Evolutionary conservation across 2,797 vertebrate genomes (phyloP).

Genomic region (Botia almorhae): DNA sequence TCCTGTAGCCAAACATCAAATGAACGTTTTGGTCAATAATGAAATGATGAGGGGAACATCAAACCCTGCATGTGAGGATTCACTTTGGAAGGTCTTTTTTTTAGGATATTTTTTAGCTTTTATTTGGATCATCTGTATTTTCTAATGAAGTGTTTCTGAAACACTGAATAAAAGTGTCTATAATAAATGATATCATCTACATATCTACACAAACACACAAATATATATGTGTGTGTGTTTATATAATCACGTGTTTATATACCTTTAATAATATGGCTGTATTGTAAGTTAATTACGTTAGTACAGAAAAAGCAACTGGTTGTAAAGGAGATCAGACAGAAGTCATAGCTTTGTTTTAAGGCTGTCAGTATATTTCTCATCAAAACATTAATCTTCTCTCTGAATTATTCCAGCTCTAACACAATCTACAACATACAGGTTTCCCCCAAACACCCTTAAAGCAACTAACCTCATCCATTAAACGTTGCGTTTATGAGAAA

Average conservation of each 20-base stretch:
- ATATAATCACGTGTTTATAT: slow-evolving; percentile 79
- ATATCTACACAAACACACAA: slow-evolving; percentile 88
- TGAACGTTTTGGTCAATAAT: slow-evolving; percentile 78
- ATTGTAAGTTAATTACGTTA: slow-evolving; percentile 83
- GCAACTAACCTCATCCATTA: slow-evolving; percentile 66
- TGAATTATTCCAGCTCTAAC: background rate
- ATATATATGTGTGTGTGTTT: slow-evolving; percentile 80
- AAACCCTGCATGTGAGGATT: slow-evolving; percentile 79
- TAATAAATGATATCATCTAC: slow-evolving; percentile 88
- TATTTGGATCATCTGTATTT: slow-evolving; percentile 73
- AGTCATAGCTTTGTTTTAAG: slow-evolving; percentile 79
- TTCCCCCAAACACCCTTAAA: slow-evolving; percentile 56
- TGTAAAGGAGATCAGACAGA: slow-evolving; percentile 76
- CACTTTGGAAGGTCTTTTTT: slow-evolving; percentile 74
- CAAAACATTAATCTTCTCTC: slow-evolving; percentile 27
- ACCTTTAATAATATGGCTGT: slow-evolving; percentile 83
- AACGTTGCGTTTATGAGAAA: slow-evolving; percentile 67
- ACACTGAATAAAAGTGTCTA: slow-evolving; percentile 81
- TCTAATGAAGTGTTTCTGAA: slow-evolving; percentile 75
- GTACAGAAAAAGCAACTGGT: slow-evolving; percentile 81
- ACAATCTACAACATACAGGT: slow-evolving; percentile 63
- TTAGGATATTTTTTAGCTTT: slow-evolving; percentile 12
- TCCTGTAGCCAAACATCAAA: slow-evolving; percentile 55
- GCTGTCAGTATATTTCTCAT: slow-evolving; percentile 72
- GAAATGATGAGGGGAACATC: slow-evolving; percentile 65